Conservation (phyloP, 2,113 vertebrate genomes). For the Poeciliopsis retropinna region DNA sequence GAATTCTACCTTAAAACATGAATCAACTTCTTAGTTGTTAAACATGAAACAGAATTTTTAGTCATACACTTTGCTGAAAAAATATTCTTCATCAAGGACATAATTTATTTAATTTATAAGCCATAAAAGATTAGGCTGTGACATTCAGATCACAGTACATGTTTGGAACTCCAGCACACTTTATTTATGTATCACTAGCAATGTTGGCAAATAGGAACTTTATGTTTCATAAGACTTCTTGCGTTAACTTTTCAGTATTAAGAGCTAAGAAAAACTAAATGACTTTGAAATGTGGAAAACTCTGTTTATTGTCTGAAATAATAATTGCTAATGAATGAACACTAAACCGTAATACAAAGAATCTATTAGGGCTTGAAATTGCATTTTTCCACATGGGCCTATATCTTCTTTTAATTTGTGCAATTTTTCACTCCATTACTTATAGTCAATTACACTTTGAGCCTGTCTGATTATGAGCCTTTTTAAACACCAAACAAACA, state of each 20-base stretch:
- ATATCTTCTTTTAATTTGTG: conserved; percentile 1
- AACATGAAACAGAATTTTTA: conserved; percentile 1
- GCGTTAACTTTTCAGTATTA: conserved; percentile 1
- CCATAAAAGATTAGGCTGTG: conserved; percentile 34
- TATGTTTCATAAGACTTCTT: conserved; percentile 14
- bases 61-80: conserved; percentile 35
- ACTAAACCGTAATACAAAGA: conserved; percentile 1
- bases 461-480: not conserved
- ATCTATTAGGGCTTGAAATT: not conserved
- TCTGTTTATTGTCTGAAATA: conserved; percentile 7
- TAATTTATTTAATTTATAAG: conserved; percentile 11
- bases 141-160: conserved; percentile 18
- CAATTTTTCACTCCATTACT: conserved; percentile 17
- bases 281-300: conserved; percentile 5
- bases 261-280: not conserved
- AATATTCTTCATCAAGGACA: not conserved
- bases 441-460: conserved; percentile 10
- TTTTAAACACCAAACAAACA: not conserved
- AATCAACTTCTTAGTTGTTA: conserved; percentile 10
- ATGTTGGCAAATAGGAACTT: conserved; percentile 10
- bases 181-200: conserved; percentile 14
- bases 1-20: conserved; percentile 7
- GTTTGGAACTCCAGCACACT: conserved; percentile 12
- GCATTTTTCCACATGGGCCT: conserved; percentile 7
- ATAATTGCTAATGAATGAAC: conserved; percentile 9